Conservation (phyloP, 2,888 invertebrate species). For the Cistogaster globosa region DNA sequence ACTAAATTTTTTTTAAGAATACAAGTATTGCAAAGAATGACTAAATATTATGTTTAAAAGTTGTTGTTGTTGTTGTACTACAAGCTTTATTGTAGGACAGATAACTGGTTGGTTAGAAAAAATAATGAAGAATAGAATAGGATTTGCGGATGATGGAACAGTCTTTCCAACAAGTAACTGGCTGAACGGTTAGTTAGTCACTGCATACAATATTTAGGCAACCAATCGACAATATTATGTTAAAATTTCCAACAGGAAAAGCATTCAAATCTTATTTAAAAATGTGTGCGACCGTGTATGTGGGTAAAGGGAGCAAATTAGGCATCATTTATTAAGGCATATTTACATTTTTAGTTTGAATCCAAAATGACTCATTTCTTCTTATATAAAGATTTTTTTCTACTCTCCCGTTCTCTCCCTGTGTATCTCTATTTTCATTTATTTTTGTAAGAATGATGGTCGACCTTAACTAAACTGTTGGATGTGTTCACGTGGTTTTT, state of each 20-base stretch:
- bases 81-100: constrained; percentile 35
- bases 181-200: constrained; percentile 27
- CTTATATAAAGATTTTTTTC: background rate
- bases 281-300: background rate
- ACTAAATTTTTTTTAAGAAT: constrained; percentile 2
- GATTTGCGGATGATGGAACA: background rate
- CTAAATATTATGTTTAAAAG: constrained; percentile 44
- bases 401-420: too few relatives aligned
- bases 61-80: constrained; percentile 44
- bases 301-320: constrained; percentile 40
- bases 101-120: constrained; percentile 7
- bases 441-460: background rate
- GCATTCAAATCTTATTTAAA: background rate
- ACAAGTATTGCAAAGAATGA: constrained; percentile 24
- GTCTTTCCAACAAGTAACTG: constrained; percentile 19
- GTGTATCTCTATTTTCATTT: background rate
- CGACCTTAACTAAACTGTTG: background rate
- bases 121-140: background rate
- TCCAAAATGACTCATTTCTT: constrained; percentile 54
- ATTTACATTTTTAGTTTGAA: constrained; percentile 60
- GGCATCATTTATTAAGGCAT: constrained; percentile 50
- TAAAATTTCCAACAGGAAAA: constrained; percentile 2
- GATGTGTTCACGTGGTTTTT: background rate
- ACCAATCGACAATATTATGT: constrained; percentile 61
- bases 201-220: constrained; percentile 16